Percentiles rank a stretch among this genome's conserved stretches.
These are phyloP conservation scores for Ceraclea dissimilis DNA, from an alignment of 2,888 invertebrate species.

Conservation along the genomic window DNA sequence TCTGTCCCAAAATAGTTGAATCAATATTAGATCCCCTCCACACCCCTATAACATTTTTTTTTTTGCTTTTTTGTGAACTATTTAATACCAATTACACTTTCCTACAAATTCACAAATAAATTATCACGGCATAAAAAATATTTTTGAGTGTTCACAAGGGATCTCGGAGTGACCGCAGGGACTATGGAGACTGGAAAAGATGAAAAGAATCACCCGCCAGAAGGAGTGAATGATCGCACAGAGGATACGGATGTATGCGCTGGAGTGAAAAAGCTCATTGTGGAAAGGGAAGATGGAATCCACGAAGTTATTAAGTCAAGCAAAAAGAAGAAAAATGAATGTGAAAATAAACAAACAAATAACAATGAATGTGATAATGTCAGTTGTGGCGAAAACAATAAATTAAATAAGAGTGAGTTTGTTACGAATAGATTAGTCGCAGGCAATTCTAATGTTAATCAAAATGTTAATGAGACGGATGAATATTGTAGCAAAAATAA, in stretches of 20 bases:
- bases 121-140: conserved; percentile 26
- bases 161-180: conserved; percentile 14
- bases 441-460: not conserved
- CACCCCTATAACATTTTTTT: not conserved
- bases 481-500: not conserved
- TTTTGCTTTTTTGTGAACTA: not conserved
- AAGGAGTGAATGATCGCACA: not conserved
- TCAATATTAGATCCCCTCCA: too few relatives aligned
- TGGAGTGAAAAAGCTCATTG: not conserved
- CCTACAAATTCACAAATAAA: conserved; percentile 1
- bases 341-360: not conserved
- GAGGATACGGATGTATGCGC: not conserved
- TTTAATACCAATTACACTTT: not conserved
- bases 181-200: conserved; percentile 2
- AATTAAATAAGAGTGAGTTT: not conserved
- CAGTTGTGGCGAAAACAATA: not conserved
- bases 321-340: too few relatives aligned
- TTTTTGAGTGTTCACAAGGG: conserved; percentile 26
- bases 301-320: not conserved
- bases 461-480: not conserved
- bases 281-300: not conserved
- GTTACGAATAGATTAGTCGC: not conserved
- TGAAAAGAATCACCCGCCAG: not conserved
- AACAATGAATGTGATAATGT: not conserved
- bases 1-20: too few relatives aligned